Conservation (phyloP, 2,113 vertebrate genomes). For the Galbula dea region DNA sequence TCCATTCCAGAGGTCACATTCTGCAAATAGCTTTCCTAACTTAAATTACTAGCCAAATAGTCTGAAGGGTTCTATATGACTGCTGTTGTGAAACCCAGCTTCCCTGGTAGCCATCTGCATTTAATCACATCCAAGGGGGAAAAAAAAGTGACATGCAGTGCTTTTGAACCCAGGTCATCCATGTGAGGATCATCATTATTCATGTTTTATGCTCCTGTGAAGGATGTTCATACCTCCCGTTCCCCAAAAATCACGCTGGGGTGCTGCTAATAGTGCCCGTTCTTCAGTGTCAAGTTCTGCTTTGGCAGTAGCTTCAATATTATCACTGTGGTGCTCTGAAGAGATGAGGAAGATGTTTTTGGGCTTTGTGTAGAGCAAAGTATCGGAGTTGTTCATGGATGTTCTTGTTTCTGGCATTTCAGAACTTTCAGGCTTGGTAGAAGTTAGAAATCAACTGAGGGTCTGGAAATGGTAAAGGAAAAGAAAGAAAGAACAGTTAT, state of each 20-base stretch:
- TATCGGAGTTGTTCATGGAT: not conserved
- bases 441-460: not conserved
- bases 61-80: conserved; percentile 24
- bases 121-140: conserved; percentile 15
- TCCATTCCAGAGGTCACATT: conserved; percentile 59
- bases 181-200: not conserved
- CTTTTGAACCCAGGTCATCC: not conserved
- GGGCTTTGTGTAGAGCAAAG: not conserved
- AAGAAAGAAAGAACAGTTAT: not conserved
- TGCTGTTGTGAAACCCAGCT: not conserved
- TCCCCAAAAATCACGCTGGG: not conserved
- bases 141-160: not conserved
- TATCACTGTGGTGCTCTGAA: not conserved
- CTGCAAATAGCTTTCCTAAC: conserved; percentile 47
- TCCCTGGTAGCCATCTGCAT: conserved; percentile 36
- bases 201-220: not conserved
- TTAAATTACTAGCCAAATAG: conserved; percentile 52
- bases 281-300: not conserved
- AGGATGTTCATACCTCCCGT: not conserved
- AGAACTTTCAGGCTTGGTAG: not conserved
- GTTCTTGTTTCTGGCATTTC: not conserved
- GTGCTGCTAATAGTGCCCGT: not conserved
- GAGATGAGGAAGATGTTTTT: not conserved
- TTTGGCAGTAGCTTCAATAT: not conserved
- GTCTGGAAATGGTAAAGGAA: not conserved